These are phyloP conservation scores for Euthynnus affinis DNA, from an alignment of 2,797 vertebrate species.

Conservation along the genomic window DNA sequence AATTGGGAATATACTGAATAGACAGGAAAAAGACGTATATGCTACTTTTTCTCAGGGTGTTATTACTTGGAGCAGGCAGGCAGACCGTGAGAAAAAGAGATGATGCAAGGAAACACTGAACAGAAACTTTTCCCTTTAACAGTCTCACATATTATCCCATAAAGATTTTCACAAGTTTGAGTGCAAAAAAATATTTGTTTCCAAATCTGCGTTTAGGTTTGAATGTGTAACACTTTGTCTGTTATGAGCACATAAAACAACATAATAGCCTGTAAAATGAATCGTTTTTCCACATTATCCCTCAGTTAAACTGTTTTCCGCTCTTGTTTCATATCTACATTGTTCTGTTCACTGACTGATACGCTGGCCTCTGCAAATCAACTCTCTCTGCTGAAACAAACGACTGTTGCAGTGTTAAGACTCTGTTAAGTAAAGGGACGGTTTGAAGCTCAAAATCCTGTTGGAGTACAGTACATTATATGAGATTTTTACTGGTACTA, in stretches of 20 bases:
- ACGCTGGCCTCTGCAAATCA: not conserved
- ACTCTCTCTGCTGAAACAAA: not conserved
- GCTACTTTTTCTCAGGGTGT: conserved; percentile 39
- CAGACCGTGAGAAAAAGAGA: conserved; percentile 17
- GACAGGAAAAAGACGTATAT: conserved; percentile 1
- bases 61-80: conserved; percentile 43
- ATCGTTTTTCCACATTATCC: not conserved
- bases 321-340: not conserved
- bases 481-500: conserved; percentile 21
- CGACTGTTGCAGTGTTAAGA: not conserved
- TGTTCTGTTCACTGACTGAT: not conserved
- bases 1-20: conserved; percentile 2
- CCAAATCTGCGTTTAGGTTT: not conserved
- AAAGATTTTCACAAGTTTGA: not conserved
- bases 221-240: not conserved
- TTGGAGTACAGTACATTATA: not conserved
- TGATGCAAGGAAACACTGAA: not conserved
- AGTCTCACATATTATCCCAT: not conserved
- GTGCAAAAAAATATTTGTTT: not conserved
- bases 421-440: conserved; percentile 5
- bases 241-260: not conserved
- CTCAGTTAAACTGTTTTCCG: not conserved
- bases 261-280: conserved; percentile 8
- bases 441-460: conserved; percentile 24
- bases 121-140: not conserved